phyloP scores from a whole-genome alignment of 2,113 vertebrate species.

The Gymnogyps californianus region DNA sequence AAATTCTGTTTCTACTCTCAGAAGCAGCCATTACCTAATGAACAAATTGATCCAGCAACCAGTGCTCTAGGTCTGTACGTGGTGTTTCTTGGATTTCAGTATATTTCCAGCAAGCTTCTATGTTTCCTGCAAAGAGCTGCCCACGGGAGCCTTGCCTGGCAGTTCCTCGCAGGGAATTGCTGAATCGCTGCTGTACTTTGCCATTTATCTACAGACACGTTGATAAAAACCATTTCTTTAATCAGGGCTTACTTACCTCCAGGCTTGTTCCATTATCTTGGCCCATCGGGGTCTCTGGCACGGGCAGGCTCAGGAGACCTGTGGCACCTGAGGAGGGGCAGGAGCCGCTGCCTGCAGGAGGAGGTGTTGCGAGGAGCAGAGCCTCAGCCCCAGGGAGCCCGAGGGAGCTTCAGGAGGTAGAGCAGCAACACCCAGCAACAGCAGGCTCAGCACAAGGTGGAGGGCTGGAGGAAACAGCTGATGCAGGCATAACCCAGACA shows the following conservation, averaged over 20 bases:
- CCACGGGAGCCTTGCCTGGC: not conserved
- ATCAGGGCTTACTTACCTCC: not conserved
- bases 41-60: not conserved
- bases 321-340: not conserved
- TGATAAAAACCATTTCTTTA: not conserved
- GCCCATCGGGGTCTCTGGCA: not conserved
- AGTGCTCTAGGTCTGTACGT: not conserved
- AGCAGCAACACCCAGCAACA: slow-evolving; percentile 11
- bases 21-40: not conserved
- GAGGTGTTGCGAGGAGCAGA: not conserved
- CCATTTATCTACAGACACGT: not conserved
- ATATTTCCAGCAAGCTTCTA: not conserved
- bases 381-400: not conserved
- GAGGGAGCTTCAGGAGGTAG: not conserved
- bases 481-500: slow-evolving; percentile 37
- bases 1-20: not conserved
- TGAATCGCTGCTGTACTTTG: not conserved
- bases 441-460: not conserved
- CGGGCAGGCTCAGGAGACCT: not conserved
- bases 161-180: not conserved
- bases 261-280: not conserved
- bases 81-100: not conserved
- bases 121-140: not conserved
- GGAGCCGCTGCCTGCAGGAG: not conserved
- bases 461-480: slow-evolving; percentile 23